These are phyloP conservation scores for Intellagama lesueurii DNA, from an alignment of 2,797 vertebrate species.

Conservation along the genomic window DNA sequence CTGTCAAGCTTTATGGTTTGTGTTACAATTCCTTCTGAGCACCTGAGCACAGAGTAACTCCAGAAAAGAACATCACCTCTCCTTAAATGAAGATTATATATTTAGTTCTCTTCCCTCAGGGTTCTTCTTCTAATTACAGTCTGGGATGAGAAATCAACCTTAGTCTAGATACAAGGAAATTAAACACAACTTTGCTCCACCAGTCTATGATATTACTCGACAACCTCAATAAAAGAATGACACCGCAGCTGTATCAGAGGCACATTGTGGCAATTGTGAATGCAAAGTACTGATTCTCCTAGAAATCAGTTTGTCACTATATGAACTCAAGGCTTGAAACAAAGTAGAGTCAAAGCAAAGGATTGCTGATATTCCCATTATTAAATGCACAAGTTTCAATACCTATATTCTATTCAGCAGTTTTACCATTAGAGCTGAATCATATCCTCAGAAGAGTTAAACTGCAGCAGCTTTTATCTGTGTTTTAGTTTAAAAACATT, in stretches of 20 bases:
- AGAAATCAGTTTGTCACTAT: not conserved
- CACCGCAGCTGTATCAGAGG: not conserved
- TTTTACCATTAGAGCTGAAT: not conserved
- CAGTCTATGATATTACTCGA: not conserved
- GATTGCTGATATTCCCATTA: not conserved
- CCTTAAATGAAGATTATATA: not conserved
- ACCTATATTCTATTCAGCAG: not conserved
- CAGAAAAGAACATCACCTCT: not conserved
- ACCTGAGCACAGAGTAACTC: not conserved
- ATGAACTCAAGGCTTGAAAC: not conserved
- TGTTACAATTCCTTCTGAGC: not conserved
- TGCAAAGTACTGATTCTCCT: not conserved
- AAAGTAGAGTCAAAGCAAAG: not conserved
- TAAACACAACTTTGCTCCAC: not conserved
- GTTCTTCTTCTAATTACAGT: not conserved
- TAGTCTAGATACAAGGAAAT: not conserved
- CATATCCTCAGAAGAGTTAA: not conserved
- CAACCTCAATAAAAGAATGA: not conserved
- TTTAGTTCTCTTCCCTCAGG: constrained; percentile 18
- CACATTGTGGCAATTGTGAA: not conserved
- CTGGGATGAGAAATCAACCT: not conserved
- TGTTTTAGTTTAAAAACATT: constrained; percentile 15
- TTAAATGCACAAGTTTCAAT: not conserved
- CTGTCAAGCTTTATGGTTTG: not conserved
- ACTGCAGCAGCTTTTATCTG: not conserved